phyloP scores from a whole-genome alignment of 2,888 invertebrate genomes.

The Tenthredo distinguenda region DNA sequence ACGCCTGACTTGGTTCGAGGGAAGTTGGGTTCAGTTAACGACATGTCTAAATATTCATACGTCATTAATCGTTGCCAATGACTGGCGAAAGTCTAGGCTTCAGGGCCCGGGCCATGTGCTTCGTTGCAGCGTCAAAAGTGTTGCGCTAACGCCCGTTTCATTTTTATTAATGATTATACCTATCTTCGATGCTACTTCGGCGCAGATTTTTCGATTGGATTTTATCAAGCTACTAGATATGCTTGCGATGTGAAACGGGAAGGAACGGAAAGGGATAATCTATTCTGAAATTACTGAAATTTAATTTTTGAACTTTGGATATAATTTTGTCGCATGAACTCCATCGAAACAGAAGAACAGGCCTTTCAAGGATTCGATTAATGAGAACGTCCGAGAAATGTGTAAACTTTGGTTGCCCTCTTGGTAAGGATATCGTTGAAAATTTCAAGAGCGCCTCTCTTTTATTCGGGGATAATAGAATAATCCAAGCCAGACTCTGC shows the following conservation, averaged over 20 bases:
- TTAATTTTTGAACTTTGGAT: background rate
- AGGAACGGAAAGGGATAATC: background rate
- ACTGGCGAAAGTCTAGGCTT: constrained; percentile 58
- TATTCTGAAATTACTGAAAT: background rate
- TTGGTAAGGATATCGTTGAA: constrained; percentile 12
- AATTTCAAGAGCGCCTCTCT: constrained; percentile 36
- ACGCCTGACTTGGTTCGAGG: constrained; percentile 24
- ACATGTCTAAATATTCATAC: constrained; percentile 69
- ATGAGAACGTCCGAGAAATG: background rate
- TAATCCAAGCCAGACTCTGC: constrained; percentile 48
- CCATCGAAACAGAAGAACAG: background rate
- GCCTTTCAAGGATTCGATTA: background rate
- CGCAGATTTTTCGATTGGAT: background rate
- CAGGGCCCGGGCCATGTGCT: constrained; percentile 59
- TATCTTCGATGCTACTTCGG: background rate
- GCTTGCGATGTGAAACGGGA: background rate
- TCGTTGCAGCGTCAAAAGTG: constrained; percentile 59
- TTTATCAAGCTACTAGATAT: background rate
- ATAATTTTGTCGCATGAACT: background rate
- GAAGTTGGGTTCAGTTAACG: constrained; percentile 59
- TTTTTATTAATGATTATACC: constrained; percentile 61
- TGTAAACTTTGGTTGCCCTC: background rate
- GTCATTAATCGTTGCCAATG: constrained; percentile 65
- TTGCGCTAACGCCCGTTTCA: constrained; percentile 66
- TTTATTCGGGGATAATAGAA: constrained; percentile 52